phyloP scores from a whole-genome alignment of 2,797 vertebrate genomes.

The Uromys caudimaculatus region DNA sequence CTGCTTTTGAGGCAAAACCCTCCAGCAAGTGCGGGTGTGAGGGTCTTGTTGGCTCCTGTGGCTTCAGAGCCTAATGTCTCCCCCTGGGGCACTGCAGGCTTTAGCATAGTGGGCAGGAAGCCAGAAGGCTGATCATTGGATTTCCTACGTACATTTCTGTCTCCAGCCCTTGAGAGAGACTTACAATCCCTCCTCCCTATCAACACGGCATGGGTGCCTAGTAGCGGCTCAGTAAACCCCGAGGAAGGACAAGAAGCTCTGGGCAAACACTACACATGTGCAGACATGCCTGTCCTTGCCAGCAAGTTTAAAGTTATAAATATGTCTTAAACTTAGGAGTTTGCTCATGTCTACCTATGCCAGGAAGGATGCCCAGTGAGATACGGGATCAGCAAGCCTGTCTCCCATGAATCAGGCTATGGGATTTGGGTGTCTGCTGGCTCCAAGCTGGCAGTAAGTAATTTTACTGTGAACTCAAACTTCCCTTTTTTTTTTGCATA shows the following conservation, averaged over 20 bases:
- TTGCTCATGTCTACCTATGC: neutral
- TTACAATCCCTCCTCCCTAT: neutral
- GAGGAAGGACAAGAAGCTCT: neutral
- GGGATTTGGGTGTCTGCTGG: neutral
- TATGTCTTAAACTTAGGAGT: neutral
- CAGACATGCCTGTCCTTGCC: neutral
- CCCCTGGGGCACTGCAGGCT: accelerated
- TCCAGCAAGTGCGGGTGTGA: neutral
- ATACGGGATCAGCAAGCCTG: neutral
- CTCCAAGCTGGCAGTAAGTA: neutral
- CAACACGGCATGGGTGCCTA: neutral
- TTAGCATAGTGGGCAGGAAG: neutral
- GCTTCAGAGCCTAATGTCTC: neutral
- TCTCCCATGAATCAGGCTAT: neutral
- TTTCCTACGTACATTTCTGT: neutral
- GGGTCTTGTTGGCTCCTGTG: neutral
- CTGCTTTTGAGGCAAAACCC: no score
- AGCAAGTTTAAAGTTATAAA: neutral
- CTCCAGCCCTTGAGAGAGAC: neutral
- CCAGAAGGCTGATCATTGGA: neutral
- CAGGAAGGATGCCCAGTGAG: neutral
- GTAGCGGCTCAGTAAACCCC: neutral
- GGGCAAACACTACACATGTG: neutral
- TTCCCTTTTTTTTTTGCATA: neutral
- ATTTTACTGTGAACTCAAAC: neutral